Evolutionary conservation across 2,888 invertebrate species (phyloP).

Genomic region (Acanthosepion pharaonis): DNA sequence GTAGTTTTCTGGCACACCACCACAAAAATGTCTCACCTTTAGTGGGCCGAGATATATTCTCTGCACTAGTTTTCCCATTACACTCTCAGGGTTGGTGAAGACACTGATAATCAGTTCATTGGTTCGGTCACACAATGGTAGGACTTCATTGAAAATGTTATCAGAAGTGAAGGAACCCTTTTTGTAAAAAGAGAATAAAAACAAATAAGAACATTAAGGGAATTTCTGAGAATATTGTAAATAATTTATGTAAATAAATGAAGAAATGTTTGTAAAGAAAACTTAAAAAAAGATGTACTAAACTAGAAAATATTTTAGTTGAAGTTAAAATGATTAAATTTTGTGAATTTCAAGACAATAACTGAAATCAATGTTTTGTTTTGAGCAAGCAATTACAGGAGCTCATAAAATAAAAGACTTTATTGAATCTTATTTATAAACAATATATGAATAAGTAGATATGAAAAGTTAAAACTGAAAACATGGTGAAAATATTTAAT

Average conservation of each 20-base stretch:
- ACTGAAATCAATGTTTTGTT: no score
- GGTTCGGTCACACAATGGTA: conserved; percentile 90
- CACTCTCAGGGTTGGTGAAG: conserved; percentile 95
- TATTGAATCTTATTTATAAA: no score
- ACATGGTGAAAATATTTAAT: no score
- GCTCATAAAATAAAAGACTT: no score
- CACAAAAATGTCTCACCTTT: conserved; percentile 66
- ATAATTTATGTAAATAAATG: not conserved
- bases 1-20: not conserved
- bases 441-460: no score
- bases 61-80: conserved; percentile 97
- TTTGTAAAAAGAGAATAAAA: not conserved
- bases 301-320: no score
- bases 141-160: conserved; percentile 91
- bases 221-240: not conserved
- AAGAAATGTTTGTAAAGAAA: no score
- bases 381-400: no score
- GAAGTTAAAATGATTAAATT: no score
- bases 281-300: no score
- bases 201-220: not conserved
- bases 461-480: no score
- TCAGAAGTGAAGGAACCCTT: conserved; percentile 88
- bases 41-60: conserved; percentile 93
- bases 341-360: no score
- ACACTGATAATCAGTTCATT: conserved; percentile 84